Evolutionary conservation across 53 echinoderm and acorn worm species (phyloP).

Genomic region (Paracentrotus lividus): DNA sequence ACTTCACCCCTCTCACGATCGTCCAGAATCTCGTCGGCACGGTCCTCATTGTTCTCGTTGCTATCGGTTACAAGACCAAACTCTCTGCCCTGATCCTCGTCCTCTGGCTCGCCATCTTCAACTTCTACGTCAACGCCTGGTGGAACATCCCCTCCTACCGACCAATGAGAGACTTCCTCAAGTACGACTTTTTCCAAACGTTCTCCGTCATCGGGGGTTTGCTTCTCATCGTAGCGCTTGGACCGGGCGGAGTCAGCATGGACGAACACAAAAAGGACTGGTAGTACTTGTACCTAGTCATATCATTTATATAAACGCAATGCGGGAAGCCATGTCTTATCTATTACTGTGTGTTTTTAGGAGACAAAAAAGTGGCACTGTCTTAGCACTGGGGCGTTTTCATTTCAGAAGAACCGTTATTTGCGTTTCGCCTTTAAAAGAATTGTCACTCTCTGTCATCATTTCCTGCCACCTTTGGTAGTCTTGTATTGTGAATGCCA

Average conservation of each 20-base stretch:
- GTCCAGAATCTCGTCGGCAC: slow-evolving; percentile 92
- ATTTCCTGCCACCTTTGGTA: slow-evolving; percentile 22
- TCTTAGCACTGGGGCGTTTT: neutral
- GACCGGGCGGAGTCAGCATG: slow-evolving; percentile 98
- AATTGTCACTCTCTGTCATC: neutral
- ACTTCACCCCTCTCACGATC: slow-evolving; percentile 86
- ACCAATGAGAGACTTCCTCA: slow-evolving; percentile 99
- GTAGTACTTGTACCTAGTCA: slow-evolving; percentile 72
- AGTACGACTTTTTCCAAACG: slow-evolving; percentile 99
- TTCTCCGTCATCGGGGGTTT: slow-evolving; percentile 98
- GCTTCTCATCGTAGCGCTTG: slow-evolving; percentile 95
- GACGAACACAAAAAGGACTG: slow-evolving; percentile 99
- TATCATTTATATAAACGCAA: slow-evolving; percentile 41
- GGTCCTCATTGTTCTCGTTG: slow-evolving; percentile 91
- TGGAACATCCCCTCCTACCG: slow-evolving; percentile 98
- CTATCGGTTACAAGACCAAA: slow-evolving; percentile 98
- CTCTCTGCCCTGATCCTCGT: slow-evolving; percentile 94
- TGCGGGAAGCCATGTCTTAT: slow-evolving; percentile 56
- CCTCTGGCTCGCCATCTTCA: slow-evolving; percentile 94
- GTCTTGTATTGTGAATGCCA: neutral
- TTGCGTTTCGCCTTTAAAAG: neutral
- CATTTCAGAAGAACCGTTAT: neutral
- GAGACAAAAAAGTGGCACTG: neutral
- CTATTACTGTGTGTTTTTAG: slow-evolving; percentile 41
- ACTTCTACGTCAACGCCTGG: slow-evolving; percentile 99